Conservation (phyloP, 2,888 invertebrate species). For the Myopa tessellatipennis region DNA sequence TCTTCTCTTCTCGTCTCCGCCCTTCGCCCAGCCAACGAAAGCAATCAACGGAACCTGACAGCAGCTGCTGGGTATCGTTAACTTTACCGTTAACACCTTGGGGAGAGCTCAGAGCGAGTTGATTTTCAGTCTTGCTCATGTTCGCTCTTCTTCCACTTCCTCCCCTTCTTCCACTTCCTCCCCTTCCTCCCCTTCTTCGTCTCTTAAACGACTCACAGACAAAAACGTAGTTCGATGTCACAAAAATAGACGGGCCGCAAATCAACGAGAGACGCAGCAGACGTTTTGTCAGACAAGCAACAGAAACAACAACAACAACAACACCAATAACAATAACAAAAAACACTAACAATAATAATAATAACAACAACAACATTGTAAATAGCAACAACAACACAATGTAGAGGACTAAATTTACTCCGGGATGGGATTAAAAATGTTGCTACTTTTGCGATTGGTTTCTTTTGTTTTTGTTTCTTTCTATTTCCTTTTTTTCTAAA, state of each 20-base stretch:
- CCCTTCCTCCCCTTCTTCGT: too few relatives aligned
- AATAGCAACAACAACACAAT: not conserved
- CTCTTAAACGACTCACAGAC: too few relatives aligned
- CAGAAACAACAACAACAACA: not conserved
- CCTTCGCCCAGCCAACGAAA: too few relatives aligned
- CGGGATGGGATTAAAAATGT: not conserved
- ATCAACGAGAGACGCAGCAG: too few relatives aligned
- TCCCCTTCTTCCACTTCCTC: not conserved
- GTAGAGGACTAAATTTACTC: not conserved
- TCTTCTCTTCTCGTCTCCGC: too few relatives aligned
- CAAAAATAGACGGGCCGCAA: not conserved
- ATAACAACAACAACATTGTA: not conserved
- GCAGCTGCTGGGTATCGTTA: too few relatives aligned
- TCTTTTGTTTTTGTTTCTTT: too few relatives aligned
- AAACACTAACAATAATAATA: not conserved
- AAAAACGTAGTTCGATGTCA: not conserved
- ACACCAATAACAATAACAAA: too few relatives aligned
- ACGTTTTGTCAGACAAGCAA: not conserved
- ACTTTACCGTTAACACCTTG: too few relatives aligned
- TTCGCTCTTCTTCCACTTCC: not conserved
- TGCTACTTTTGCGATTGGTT: not conserved
- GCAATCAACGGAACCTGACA: too few relatives aligned
- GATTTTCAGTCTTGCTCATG: not conserved
- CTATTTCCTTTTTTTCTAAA: too few relatives aligned
- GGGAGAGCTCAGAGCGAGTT: not conserved